Conservation (phyloP, 2,797 vertebrate species). For the Molossus molossus region DNA sequence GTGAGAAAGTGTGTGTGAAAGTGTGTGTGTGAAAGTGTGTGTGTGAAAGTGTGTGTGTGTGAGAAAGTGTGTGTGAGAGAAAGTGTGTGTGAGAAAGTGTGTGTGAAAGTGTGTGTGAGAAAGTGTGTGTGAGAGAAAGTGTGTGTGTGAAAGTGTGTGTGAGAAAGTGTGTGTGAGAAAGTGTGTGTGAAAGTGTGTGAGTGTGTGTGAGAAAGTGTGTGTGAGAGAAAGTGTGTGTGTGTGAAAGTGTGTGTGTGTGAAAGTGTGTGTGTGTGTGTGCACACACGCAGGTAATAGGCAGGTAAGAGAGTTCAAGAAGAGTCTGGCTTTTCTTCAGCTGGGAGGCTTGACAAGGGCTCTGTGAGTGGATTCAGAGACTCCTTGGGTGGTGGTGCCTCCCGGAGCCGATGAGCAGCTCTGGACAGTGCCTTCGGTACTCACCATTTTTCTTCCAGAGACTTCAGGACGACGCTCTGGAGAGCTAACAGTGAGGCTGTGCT, state of each 20-base stretch:
- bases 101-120: background rate
- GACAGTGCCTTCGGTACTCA: slow-evolving; percentile 70
- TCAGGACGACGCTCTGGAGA: slow-evolving; percentile 85
- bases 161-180: no score
- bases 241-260: background rate
- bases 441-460: slow-evolving; percentile 86
- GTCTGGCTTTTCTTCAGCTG: slow-evolving; percentile 10
- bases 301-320: background rate
- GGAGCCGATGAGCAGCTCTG: background rate
- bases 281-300: background rate
- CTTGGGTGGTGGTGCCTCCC: background rate
- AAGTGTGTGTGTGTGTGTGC: background rate
- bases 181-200: no score
- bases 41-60: background rate
- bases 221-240: no score
- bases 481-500: slow-evolving; percentile 76
- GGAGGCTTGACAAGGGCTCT: background rate
- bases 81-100: background rate
- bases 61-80: no score
- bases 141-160: no score
- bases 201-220: no score
- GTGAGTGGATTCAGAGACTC: background rate
- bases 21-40: background rate
- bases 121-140: no score
- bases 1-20: no score